Base-by-base conservation (phyloP, 2,888 invertebrate species). In the Panopea generosa region DNA sequence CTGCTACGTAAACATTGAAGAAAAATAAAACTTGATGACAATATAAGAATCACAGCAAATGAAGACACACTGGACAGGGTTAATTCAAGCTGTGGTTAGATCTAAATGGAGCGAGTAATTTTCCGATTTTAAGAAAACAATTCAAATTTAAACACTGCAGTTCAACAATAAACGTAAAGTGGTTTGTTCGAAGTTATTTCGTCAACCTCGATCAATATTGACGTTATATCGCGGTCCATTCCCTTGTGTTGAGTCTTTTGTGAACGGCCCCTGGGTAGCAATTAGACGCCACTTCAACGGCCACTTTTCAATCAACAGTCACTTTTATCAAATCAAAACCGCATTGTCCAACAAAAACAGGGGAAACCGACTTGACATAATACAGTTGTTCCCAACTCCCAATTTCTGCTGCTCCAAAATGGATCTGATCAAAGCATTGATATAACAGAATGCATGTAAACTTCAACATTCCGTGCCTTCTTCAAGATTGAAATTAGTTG, bases 61-160 rank as follows among this genome's bases (percentile, higher is more conserved):
- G 62, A 49, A 62, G 57, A 47, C 55, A 43, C 43, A 40, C 67
- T 49, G 45, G 50, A 56, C 22, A 61, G 43, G 45, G 22, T 55
- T 47, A 52, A 52, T 66, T 53, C 65, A 53, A 59, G 52, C 49
- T 62, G 57, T 57, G 63, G 71, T 71, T 49, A 43, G 18, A 55
- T 56, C 56, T 61, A 61, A 72, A 72, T 71, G 71, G 71, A 71
- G 67, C 62, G 73, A 55, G 60, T 33, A 67, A 67, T 66, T 55
- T 73, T 53, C 53, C 65, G 65, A 71, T 71, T 71, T 65, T 59
- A 65, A 65, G 43, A 71, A 71, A 71, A 71, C 71, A 71, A 59
- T 65, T 53, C 65, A 59, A 53, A 57, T 71, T 60, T 38, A 53
- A 56, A 53, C 33, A 24, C 24, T 18, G 55, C 38, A 49, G 52